These are phyloP conservation scores for Alcis repandata DNA, from an alignment of 2,888 invertebrate genomes.

Conservation along the genomic window DNA sequence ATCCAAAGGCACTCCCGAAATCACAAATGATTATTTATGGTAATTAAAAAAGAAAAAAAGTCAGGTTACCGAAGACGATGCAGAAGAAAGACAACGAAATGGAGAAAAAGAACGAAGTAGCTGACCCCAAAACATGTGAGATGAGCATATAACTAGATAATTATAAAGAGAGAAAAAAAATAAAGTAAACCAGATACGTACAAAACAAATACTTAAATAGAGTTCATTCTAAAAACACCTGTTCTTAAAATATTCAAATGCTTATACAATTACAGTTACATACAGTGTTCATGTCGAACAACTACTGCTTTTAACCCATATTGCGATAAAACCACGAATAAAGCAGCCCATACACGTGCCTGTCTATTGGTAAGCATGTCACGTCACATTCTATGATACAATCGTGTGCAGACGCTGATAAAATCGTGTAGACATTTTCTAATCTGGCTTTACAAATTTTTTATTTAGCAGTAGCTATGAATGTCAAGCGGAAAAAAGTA, in stretches of 20 bases:
- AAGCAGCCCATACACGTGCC: slow-evolving; percentile 46
- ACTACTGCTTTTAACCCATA: slow-evolving; percentile 6
- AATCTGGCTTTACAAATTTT: slow-evolving; percentile 31
- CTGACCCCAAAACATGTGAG: background rate
- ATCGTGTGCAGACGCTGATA: slow-evolving; percentile 41
- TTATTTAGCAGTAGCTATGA: slow-evolving; percentile 32
- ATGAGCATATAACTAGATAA: no score
- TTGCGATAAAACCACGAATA: slow-evolving; percentile 13
- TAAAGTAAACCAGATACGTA: no score
- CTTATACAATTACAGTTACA: no score
- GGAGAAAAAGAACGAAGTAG: background rate
- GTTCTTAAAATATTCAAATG: background rate
- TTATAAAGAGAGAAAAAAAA: no score
- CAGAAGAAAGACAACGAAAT: background rate
- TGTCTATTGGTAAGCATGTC: slow-evolving; percentile 40
- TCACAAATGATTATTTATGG: background rate
- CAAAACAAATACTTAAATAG: background rate
- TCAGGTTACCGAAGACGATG: background rate
- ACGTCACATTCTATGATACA: slow-evolving; percentile 42
- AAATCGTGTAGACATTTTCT: slow-evolving; percentile 29
- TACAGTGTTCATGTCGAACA: background rate
- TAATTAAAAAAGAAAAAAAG: background rate
- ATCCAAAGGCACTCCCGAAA: background rate
- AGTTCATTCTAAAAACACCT: background rate
- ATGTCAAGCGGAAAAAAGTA: slow-evolving; percentile 21